Evolutionary conservation across 1,140 invertebrate genomes (phyloP).

Genomic region (Drosophila aff.): DNA sequence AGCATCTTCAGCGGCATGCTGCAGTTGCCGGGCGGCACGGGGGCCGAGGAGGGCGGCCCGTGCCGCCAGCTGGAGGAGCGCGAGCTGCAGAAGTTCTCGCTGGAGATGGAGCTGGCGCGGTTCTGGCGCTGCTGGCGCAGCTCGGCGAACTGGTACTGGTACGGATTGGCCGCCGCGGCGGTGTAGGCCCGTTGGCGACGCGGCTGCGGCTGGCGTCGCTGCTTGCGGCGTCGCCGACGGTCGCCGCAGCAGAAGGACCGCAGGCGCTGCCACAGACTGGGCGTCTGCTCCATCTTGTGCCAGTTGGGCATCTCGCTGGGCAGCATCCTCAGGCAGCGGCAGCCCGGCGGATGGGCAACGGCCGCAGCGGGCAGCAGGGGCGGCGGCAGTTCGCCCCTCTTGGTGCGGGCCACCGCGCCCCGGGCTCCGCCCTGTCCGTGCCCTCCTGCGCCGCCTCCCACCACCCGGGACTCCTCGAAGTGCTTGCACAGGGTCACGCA

Average conservation of each 20-base stretch:
- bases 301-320: constrained; percentile 88
- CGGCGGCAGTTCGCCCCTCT: constrained; percentile 84
- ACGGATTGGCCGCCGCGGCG: constrained; percentile 87
- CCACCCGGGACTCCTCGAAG: constrained; percentile 96
- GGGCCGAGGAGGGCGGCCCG: constrained; percentile 87
- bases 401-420: constrained; percentile 50
- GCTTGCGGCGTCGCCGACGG: constrained; percentile 72
- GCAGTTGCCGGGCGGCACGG: constrained; percentile 86
- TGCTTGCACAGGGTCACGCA: constrained; percentile 97
- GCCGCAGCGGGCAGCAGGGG: constrained; percentile 85
- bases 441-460: constrained; percentile 85
- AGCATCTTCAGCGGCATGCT: constrained; percentile 90
- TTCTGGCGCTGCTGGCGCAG: constrained; percentile 90
- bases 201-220: constrained; percentile 66
- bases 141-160: constrained; percentile 92
- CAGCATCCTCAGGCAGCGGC: constrained; percentile 87
- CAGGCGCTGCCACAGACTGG: constrained; percentile 65
- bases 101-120: constrained; percentile 92
- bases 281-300: constrained; percentile 80
- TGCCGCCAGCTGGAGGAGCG: constrained; percentile 92
- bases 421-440: constrained; percentile 85
- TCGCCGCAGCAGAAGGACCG: constrained; percentile 69
- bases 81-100: constrained; percentile 95
- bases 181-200: constrained; percentile 70
- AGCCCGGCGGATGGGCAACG: constrained; percentile 87